Conservation (phyloP, 2,888 invertebrate species). For the Megaustenia siamemsis region DNA sequence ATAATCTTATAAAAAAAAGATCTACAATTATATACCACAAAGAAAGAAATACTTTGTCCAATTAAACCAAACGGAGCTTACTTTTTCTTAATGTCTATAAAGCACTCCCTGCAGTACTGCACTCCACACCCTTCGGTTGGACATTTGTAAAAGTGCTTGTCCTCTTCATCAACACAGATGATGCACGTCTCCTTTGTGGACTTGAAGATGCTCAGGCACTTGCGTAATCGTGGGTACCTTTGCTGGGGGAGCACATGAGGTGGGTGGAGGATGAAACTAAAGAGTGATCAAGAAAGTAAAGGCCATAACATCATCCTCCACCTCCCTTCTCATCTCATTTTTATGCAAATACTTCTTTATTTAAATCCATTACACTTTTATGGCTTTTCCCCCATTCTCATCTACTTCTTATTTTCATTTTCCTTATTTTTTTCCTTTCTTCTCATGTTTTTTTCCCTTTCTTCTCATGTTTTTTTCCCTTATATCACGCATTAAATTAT, state of each 20-base stretch:
- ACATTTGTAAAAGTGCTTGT: slow-evolving; percentile 62
- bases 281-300: neutral
- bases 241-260: slow-evolving; percentile 41
- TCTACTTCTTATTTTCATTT: no score
- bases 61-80: neutral
- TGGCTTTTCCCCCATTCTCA: no score
- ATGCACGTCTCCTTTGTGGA: slow-evolving; percentile 63
- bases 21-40: no score
- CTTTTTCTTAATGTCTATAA: slow-evolving; percentile 58
- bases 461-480: no score
- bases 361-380: no score
- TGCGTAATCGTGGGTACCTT: slow-evolving; percentile 64
- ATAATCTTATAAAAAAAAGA: no score
- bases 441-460: no score
- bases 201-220: slow-evolving; percentile 59
- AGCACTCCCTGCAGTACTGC: slow-evolving; percentile 72
- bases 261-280: neutral
- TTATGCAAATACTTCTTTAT: no score
- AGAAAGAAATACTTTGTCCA: no score
- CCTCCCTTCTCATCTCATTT: neutral
- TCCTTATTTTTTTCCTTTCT: no score
- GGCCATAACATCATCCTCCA: neutral
- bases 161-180: slow-evolving; percentile 69
- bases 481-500: no score
- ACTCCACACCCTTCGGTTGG: slow-evolving; percentile 65